These are phyloP conservation scores for Abscondita cerata DNA, from an alignment of 2,888 invertebrate genomes.

Conservation along the genomic window DNA sequence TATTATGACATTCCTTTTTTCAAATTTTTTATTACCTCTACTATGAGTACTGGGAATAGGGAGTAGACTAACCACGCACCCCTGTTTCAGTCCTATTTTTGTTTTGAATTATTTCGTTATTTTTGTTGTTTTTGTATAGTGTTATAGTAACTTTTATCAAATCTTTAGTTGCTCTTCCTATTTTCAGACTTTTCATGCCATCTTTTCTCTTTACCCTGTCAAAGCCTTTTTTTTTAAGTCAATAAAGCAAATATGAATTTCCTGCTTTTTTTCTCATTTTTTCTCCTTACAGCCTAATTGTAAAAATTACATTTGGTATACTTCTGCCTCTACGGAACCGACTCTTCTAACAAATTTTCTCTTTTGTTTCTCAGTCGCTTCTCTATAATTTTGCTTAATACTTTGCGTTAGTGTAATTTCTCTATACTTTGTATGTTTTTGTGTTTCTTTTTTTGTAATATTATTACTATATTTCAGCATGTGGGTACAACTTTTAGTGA, in stretches of 20 bases:
- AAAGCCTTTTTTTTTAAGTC: neutral
- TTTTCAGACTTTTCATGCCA: neutral
- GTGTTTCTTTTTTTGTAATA: too few relatives aligned
- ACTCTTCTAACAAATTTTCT: too few relatives aligned
- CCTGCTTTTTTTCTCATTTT: too few relatives aligned
- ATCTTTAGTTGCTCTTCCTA: too few relatives aligned
- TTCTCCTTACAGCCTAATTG: neutral
- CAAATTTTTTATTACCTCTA: too few relatives aligned
- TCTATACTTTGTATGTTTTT: constrained; percentile 15
- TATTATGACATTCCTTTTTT: too few relatives aligned
- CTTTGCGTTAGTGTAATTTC: constrained; percentile 10
- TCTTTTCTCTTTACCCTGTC: neutral
- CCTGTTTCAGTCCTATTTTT: neutral
- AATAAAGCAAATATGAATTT: too few relatives aligned
- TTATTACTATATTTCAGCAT: too few relatives aligned
- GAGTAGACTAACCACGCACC: neutral
- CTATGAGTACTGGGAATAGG: neutral
- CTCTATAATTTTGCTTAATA: constrained; percentile 12
- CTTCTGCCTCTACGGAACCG: constrained; percentile 4
- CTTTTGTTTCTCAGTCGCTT: constrained; percentile 6
- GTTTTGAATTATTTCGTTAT: neutral
- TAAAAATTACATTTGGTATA: neutral
- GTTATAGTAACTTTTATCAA: neutral
- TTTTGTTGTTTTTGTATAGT: neutral
- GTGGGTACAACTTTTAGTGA: neutral